Evolutionary conservation across 1,140 invertebrate species (phyloP).

Genomic region (Brachionus manjavacas): DNA sequence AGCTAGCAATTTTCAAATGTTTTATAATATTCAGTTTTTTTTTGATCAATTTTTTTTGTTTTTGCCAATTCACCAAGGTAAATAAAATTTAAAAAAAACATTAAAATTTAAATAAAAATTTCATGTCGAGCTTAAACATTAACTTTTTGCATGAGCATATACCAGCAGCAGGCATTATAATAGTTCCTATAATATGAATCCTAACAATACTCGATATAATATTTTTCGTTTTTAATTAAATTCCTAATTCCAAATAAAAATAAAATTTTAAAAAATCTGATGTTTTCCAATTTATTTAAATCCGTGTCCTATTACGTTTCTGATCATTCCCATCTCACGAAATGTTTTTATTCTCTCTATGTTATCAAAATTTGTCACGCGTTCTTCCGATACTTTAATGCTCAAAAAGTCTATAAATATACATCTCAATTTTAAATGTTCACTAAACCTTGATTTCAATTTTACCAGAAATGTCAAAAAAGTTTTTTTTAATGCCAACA

Average conservation of each 20-base stretch:
- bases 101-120: neutral
- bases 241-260: neutral
- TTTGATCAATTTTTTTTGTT: neutral
- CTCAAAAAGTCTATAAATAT: neutral
- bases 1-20: neutral
- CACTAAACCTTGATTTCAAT: neutral
- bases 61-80: neutral
- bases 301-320: neutral
- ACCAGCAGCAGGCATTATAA: neutral
- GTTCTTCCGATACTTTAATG: neutral
- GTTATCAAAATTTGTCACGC: neutral
- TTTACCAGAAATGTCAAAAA: neutral
- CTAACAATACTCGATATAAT: neutral
- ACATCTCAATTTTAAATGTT: neutral
- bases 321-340: slow-evolving; percentile 1
- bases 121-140: neutral
- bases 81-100: neutral
- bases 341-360: neutral
- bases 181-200: neutral
- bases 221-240: slow-evolving; percentile 9
- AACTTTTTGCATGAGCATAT: neutral
- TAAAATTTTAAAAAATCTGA: neutral
- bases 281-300: neutral
- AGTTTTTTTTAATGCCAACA: neutral
- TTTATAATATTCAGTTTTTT: neutral